Evolutionary conservation across 2,888 invertebrate species (phyloP).

Genomic region (Drosophila kanekoi): DNA sequence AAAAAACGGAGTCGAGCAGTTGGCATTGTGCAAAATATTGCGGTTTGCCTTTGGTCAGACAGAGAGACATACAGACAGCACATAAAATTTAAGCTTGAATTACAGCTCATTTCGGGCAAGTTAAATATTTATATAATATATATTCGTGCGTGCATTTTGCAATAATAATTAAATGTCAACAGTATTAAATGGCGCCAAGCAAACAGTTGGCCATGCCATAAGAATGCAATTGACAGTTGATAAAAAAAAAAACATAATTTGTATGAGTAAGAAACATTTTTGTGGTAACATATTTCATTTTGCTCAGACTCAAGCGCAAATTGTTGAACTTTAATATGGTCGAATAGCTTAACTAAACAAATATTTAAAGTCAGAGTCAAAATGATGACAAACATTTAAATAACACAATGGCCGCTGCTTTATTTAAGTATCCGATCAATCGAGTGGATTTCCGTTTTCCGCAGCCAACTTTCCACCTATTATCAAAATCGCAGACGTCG

Average conservation of each 20-base stretch:
- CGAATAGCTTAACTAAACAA: too few species aligned
- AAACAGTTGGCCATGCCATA: conserved; percentile 15
- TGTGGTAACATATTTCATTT: too few species aligned
- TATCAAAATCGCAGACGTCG: conserved; percentile 59
- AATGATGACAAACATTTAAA: conserved; percentile 24
- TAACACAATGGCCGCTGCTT: conserved; percentile 23
- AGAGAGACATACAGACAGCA: conserved; percentile 1
- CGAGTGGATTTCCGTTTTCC: conserved; percentile 21
- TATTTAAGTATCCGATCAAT: conserved; percentile 45
- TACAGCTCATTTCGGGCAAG: conserved; percentile 40
- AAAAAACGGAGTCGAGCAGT: conserved; percentile 17
- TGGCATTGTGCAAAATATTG: conserved; percentile 65
- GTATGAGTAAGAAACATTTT: too few species aligned
- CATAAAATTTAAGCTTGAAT: conserved; percentile 61
- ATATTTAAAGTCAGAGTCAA: not conserved
- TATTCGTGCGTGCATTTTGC: conserved; percentile 39
- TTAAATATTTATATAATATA: conserved; percentile 65
- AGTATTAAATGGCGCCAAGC: conserved; percentile 52
- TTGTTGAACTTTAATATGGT: too few species aligned
- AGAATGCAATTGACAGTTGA: conserved; percentile 23
- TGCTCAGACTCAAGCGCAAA: too few species aligned
- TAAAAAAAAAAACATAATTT: conserved; percentile 3
- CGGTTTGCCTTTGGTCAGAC: conserved; percentile 45
- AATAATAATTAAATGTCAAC: conserved; percentile 72
- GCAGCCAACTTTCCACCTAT: conserved; percentile 43